Evolutionary conservation across 2,113 vertebrate species (phyloP).

Genomic region (Rhea americana): DNA sequence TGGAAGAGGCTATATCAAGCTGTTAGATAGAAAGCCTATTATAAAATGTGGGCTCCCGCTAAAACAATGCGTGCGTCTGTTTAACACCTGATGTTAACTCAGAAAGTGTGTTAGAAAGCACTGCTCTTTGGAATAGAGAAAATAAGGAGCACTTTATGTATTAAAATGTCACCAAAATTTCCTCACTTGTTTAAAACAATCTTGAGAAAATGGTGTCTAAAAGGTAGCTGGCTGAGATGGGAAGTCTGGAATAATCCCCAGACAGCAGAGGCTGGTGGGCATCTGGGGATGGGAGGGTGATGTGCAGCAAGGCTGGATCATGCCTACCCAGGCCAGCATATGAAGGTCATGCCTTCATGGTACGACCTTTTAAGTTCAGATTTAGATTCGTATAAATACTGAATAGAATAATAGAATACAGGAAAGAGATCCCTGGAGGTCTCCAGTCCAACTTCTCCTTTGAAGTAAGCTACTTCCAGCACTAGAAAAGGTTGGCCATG

Average conservation of each 20-base stretch:
- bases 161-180: conserved; percentile 69
- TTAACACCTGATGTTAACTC: conserved; percentile 70
- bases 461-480: background rate
- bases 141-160: conserved; percentile 64
- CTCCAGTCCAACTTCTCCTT: background rate
- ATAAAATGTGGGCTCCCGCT: conserved; percentile 51
- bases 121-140: conserved; percentile 18
- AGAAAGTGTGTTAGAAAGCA: conserved; percentile 39
- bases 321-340: background rate
- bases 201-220: conserved; percentile 17
- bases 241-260: background rate
- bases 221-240: conserved; percentile 11
- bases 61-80: conserved; percentile 37
- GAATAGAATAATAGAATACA: background rate
- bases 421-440: background rate
- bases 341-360: background rate
- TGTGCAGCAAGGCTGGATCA: background rate
- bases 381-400: background rate
- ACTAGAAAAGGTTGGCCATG: background rate
- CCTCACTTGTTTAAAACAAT: conserved; percentile 34
- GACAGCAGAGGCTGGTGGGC: rapidly evolving
- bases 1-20: conserved; percentile 67
- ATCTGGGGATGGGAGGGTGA: background rate
- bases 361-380: background rate
- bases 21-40: conserved; percentile 70